Base-by-base conservation (phyloP, 2,113 vertebrate species). In the Anguilla rostrata region DNA sequence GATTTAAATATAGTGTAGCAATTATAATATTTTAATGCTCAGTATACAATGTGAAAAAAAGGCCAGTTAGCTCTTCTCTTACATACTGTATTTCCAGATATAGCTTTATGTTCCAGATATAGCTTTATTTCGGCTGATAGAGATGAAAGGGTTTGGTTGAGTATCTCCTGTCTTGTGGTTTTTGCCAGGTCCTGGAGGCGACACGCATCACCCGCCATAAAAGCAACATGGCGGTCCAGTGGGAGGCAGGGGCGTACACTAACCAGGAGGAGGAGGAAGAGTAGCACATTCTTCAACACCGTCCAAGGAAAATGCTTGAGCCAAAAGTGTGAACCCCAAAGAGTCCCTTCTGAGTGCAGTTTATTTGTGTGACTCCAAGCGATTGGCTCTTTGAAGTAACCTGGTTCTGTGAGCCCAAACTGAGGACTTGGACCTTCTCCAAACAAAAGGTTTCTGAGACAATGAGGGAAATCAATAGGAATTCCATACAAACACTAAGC, bases 171-270 rank as follows among this genome's bases (percentile, higher is more conserved):
- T 88, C 91, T 49, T 92, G 7, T 87, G 1, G 86, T 71, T 84
- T 84, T 82, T 71, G 87, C 49, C 94, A 99, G 98, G 98, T 99
- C 88, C 95, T 99, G 0, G 98, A 99, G 92, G 98, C 98, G 0
- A 99, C 98, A 1, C 95, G 98, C 26, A 97, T 99, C 83, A 99
- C 97, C 86, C 96, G 98, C 90, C 96, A 98, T 82, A 99, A 99
- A 95, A 99, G 98, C 4, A 96, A 98, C 18, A 96, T 99, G 94
- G 98, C 98, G 0, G 88, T 98, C 85, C 97, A 96, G 83, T 99
- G 98, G 98, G 98, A 99, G 89, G 98, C 98, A 0, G 98, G 98
- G 22, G 97, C 99, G 88, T 99, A 99, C 15, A 95, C 98, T 92
- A 99, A 99, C 89, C 97, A 96, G 97, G 96, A 60, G 97, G 92